These are phyloP conservation scores for Oreotragus oreotragus DNA, from an alignment of 2,113 vertebrate species.

Conservation along the genomic window DNA sequence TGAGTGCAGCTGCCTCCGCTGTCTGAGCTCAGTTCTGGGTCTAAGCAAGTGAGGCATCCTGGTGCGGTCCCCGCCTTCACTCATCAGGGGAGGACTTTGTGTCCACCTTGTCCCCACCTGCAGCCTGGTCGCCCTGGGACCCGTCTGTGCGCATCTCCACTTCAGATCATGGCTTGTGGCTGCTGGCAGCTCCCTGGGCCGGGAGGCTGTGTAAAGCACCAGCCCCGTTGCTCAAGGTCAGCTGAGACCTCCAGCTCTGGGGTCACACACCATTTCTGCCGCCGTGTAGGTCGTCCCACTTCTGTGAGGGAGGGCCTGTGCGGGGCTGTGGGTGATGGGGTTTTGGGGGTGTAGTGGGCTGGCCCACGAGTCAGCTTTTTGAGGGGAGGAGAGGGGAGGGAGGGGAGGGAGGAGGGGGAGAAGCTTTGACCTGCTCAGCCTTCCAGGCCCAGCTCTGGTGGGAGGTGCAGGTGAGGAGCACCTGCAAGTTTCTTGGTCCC, in stretches of 20 bases:
- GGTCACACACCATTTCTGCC: too few relatives aligned
- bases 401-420: not conserved
- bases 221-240: not conserved
- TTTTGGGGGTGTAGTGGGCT: not conserved
- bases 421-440: not conserved
- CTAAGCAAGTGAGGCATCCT: not conserved
- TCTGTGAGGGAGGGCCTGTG: not conserved
- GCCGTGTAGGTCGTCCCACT: not conserved
- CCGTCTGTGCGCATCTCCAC: accelerated
- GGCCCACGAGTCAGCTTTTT: not conserved
- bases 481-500: not conserved
- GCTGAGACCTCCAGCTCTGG: not conserved
- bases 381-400: not conserved
- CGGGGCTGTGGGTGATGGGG: not conserved
- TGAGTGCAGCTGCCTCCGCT: accelerated
- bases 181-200: not conserved
- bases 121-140: not conserved
- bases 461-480: not conserved
- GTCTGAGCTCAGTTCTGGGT: accelerated
- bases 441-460: not conserved
- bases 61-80: not conserved
- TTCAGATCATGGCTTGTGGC: not conserved
- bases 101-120: not conserved
- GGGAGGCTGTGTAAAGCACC: not conserved
- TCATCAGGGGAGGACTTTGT: not conserved